These are phyloP conservation scores for Deroplatys truncata DNA, from an alignment of 2,888 invertebrate species.

Conservation along the genomic window DNA sequence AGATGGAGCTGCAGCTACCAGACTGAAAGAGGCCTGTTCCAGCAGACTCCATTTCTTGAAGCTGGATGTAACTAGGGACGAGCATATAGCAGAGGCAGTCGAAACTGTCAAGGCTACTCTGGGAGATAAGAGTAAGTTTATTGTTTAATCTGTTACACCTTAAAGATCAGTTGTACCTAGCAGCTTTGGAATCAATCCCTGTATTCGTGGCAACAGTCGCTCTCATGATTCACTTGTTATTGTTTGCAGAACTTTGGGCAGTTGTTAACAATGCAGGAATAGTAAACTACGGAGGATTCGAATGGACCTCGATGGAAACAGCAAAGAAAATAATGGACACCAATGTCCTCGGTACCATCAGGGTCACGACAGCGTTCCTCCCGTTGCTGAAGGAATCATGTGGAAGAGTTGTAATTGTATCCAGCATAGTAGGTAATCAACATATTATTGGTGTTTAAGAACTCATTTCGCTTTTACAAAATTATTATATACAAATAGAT, in stretches of 20 bases:
- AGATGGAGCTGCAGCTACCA: background rate
- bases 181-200: too few species aligned
- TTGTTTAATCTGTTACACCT: too few species aligned
- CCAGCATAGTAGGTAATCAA: slow-evolving; percentile 38
- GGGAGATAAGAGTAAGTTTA: background rate
- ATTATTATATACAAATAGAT: too few species aligned
- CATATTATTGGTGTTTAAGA: too few species aligned
- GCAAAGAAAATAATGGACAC: slow-evolving; percentile 41
- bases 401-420: slow-evolving; percentile 39
- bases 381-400: slow-evolving; percentile 37
- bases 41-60: background rate
- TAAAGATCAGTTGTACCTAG: too few species aligned
- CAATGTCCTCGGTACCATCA: slow-evolving; percentile 40
- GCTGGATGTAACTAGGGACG: background rate
- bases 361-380: slow-evolving; percentile 40
- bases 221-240: background rate
- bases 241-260: slow-evolving; percentile 45
- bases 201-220: too few species aligned
- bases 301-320: slow-evolving; percentile 45
- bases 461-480: too few species aligned
- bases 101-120: background rate
- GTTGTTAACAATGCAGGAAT: slow-evolving; percentile 52
- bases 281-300: slow-evolving; percentile 45
- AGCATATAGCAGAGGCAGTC: background rate
- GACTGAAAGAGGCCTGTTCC: background rate